A percentile compares a stretch with the other conserved stretches of the same genome.
Evolutionary conservation across 1,140 invertebrate genomes (phyloP).

Genomic region (Uloborus diversus): DNA sequence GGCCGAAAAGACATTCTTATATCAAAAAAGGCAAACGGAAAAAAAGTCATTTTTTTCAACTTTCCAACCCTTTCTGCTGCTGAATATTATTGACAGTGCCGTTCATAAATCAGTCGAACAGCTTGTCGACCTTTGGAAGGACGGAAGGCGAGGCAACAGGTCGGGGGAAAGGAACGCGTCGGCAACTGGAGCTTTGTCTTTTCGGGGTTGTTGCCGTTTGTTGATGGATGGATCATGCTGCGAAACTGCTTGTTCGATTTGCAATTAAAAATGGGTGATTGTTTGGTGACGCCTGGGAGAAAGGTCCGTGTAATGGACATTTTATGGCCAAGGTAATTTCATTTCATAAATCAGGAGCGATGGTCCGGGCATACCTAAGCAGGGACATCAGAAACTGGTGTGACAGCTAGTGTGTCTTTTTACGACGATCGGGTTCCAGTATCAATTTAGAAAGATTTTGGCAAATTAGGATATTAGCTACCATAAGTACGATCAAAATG

Average conservation of each 20-base stretch:
- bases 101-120: conserved; percentile 47
- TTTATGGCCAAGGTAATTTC: too few relatives aligned
- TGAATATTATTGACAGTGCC: conserved; percentile 51
- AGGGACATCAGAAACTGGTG: too few relatives aligned
- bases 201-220: neutral
- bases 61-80: neutral
- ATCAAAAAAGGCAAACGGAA: conserved; percentile 9
- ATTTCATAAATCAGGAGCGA: too few relatives aligned
- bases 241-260: neutral
- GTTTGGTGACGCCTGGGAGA: neutral
- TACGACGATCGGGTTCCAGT: too few relatives aligned
- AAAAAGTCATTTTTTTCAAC: too few relatives aligned
- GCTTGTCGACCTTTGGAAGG: conserved; percentile 34
- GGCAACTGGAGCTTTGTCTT: conserved; percentile 18
- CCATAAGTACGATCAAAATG: too few relatives aligned
- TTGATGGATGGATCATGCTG: neutral
- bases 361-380: too few relatives aligned
- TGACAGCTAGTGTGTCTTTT: too few relatives aligned
- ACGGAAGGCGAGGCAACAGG: neutral
- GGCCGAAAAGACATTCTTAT: conserved; percentile 38
- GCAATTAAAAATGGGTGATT: conserved; percentile 3
- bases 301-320: too few relatives aligned
- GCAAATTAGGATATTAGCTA: too few relatives aligned
- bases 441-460: too few relatives aligned
- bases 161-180: neutral